Conservation (phyloP, 64 coral and sea anemone species). For the Pocillopora verrucosa region DNA sequence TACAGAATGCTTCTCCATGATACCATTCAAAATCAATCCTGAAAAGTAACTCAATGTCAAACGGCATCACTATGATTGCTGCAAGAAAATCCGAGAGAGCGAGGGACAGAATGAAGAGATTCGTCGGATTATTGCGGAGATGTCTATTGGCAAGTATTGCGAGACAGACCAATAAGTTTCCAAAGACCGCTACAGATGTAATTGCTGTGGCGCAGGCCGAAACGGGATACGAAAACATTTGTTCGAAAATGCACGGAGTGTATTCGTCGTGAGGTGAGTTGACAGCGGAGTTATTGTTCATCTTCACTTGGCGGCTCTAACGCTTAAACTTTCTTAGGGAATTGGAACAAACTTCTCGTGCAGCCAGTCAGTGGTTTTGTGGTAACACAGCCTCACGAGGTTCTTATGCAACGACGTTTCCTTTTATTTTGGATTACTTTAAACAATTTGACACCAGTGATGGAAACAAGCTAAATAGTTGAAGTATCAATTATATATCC, state of each 20-base stretch:
- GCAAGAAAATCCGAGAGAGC: constrained; percentile 49
- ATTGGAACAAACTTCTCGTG: too few relatives aligned
- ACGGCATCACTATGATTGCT: background rate
- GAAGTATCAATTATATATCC: too few relatives aligned
- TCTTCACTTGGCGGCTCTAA: too few relatives aligned
- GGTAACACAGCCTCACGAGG: too few relatives aligned
- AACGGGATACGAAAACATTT: background rate
- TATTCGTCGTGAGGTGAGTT: background rate
- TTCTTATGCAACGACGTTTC: too few relatives aligned
- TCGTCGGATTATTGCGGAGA: constrained; percentile 27
- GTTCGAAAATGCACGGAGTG: background rate
- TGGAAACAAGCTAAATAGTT: too few relatives aligned
- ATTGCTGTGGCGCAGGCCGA: background rate
- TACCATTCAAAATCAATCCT: background rate
- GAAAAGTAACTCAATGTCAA: constrained; percentile 40
- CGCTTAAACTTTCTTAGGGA: too few relatives aligned
- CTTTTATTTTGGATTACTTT: too few relatives aligned
- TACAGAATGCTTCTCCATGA: constrained; percentile 39
- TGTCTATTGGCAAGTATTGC: constrained; percentile 1
- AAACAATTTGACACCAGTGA: too few relatives aligned
- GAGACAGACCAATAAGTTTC: constrained; percentile 18
- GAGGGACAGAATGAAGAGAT: constrained; percentile 14
- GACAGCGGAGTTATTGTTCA: too few relatives aligned
- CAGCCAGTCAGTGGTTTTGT: too few relatives aligned
- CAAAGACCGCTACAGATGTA: background rate